These are phyloP conservation scores for Patella ulyssiponensis DNA, from an alignment of 2,888 invertebrate species.

Conservation along the genomic window DNA sequence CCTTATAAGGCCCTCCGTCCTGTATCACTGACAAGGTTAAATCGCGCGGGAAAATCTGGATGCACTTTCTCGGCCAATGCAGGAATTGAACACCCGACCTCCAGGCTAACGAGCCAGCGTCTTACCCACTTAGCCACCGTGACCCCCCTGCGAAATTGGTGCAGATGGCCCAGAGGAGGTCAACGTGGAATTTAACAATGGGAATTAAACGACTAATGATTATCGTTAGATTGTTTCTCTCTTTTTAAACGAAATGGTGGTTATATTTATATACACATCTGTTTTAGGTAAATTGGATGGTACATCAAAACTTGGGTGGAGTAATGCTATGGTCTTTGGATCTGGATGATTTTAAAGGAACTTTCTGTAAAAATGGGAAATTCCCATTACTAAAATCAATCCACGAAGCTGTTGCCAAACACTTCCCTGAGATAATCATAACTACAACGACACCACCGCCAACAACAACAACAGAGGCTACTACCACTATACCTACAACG, in stretches of 20 bases:
- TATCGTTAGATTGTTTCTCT: neutral
- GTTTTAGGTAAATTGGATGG: constrained; percentile 80
- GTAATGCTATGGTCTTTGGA: constrained; percentile 65
- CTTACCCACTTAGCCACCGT: too few relatives aligned
- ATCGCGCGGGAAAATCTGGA: too few relatives aligned
- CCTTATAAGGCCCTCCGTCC: too few relatives aligned
- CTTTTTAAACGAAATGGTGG: neutral
- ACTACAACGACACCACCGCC: constrained; percentile 1
- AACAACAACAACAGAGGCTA: constrained; percentile 8
- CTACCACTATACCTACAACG: constrained; percentile 9
- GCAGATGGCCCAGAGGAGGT: too few relatives aligned
- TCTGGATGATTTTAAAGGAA: constrained; percentile 62
- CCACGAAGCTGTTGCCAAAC: constrained; percentile 33
- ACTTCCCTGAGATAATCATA: constrained; percentile 20
- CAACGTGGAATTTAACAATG: too few relatives aligned
- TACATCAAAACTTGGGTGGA: constrained; percentile 79
- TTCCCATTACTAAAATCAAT: constrained; percentile 57
- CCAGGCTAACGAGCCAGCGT: too few relatives aligned
- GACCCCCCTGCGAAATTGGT: too few relatives aligned
- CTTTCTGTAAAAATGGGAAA: constrained; percentile 52
- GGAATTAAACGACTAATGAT: neutral
- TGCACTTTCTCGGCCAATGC: too few relatives aligned
- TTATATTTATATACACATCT: neutral
- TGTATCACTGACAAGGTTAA: too few relatives aligned
- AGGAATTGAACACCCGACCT: too few relatives aligned